Conservation (phyloP, 2,113 vertebrate genomes). For the Amphiprion percula region DNA sequence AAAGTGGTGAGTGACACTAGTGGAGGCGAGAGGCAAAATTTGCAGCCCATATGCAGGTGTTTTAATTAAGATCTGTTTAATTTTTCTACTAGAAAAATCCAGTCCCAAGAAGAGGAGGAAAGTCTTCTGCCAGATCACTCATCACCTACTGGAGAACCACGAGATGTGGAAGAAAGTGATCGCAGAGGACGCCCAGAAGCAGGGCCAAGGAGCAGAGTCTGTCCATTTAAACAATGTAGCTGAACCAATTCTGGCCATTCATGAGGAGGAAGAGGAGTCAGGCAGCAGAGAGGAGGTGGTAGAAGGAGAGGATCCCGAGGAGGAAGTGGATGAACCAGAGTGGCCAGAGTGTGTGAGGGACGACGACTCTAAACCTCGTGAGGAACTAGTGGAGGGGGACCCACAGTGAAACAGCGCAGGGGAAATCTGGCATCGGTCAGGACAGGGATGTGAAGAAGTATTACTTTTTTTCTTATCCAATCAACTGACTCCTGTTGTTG, state of each 20-base stretch:
- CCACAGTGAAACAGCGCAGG: slow-evolving; percentile 64
- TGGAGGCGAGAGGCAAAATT: background rate
- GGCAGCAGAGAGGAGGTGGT: slow-evolving; percentile 80
- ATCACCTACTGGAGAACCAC: slow-evolving; percentile 96
- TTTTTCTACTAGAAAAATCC: slow-evolving; percentile 86
- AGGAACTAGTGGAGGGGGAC: slow-evolving; percentile 75
- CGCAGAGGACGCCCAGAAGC: slow-evolving; percentile 86
- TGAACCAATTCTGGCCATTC: slow-evolving; percentile 93
- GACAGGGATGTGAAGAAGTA: slow-evolving; percentile 79
- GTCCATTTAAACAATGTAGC: slow-evolving; percentile 82
- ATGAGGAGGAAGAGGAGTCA: slow-evolving; percentile 93
- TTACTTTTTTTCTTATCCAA: slow-evolving; percentile 75
- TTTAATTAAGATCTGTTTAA: background rate
- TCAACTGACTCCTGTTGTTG: slow-evolving; percentile 87
- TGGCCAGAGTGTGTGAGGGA: slow-evolving; percentile 61
- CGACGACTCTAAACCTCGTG: slow-evolving; percentile 75
- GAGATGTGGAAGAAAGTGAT: slow-evolving; percentile 99
- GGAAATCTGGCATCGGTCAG: slow-evolving; percentile 78
- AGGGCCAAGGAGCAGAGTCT: slow-evolving; percentile 79
- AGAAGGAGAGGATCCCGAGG: slow-evolving; percentile 82
- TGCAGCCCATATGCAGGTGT: background rate
- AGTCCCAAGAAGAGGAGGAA: slow-evolving; percentile 89
- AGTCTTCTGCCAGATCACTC: slow-evolving; percentile 95
- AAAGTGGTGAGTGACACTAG: too few species aligned
- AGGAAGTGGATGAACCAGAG: slow-evolving; percentile 72